phyloP scores from a whole-genome alignment of 2,888 invertebrate species.

The Spicauda simplicius region DNA sequence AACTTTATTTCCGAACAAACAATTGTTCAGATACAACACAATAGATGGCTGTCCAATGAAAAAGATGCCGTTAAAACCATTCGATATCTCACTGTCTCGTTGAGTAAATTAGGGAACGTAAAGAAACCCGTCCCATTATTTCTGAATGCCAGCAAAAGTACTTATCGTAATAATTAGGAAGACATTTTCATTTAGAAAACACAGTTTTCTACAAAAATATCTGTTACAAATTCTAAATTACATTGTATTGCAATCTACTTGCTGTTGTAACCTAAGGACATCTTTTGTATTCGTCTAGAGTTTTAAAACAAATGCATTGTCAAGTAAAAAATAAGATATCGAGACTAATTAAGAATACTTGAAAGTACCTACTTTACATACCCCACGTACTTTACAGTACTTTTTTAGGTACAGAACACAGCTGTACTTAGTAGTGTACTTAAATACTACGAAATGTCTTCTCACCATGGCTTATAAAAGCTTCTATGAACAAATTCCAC shows the following conservation, averaged over 20 bases:
- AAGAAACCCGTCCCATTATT: slow-evolving; percentile 26
- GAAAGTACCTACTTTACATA: no score
- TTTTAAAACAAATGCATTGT: no score
- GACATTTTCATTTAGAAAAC: neutral
- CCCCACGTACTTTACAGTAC: no score
- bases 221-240: no score
- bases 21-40: slow-evolving; percentile 13
- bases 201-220: no score
- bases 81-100: slow-evolving; percentile 26
- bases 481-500: neutral
- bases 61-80: slow-evolving; percentile 22
- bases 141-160: neutral
- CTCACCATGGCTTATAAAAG: neutral
- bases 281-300: no score
- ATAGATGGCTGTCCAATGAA: slow-evolving; percentile 3
- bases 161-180: neutral
- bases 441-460: neutral
- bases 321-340: no score
- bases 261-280: no score
- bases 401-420: no score
- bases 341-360: no score
- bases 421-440: neutral
- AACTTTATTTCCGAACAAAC: neutral
- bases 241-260: no score
- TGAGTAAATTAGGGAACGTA: slow-evolving; percentile 26